Percentiles rank a stretch among this genome's conserved stretches.
These are phyloP conservation scores for Ferrisia virgata DNA, from an alignment of 2,888 invertebrate species.

Conservation along the genomic window DNA sequence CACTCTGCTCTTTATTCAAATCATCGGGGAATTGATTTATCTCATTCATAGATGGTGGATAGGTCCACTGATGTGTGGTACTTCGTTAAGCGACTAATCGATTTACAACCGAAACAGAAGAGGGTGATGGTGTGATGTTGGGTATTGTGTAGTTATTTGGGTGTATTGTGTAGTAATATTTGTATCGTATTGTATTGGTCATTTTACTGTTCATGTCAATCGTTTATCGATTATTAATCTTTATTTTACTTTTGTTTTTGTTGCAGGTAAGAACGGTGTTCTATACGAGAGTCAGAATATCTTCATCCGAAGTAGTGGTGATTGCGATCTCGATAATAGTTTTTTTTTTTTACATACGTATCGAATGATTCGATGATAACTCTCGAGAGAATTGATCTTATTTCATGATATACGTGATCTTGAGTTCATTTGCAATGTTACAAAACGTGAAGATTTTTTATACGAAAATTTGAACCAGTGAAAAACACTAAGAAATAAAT, in stretches of 20 bases:
- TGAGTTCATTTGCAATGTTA: too few relatives aligned
- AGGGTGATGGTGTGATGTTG: not conserved
- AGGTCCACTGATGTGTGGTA: not conserved
- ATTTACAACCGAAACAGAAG: not conserved
- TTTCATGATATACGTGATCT: too few relatives aligned
- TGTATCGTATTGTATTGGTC: not conserved
- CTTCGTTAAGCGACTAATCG: slow-evolving; percentile 8
- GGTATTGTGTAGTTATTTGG: not conserved
- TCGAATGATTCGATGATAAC: too few relatives aligned
- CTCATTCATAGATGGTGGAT: not conserved
- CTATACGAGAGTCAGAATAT: too few relatives aligned
- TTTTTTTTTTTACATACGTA: too few relatives aligned
- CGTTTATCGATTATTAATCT: not conserved
- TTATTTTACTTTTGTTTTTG: not conserved
- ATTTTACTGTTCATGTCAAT: not conserved
- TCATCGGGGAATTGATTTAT: slow-evolving; percentile 22
- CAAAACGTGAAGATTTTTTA: too few relatives aligned
- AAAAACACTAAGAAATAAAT: not conserved
- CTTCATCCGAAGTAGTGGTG: not conserved
- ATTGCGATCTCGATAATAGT: too few relatives aligned
- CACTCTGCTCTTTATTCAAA: not conserved
- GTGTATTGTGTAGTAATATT: too few relatives aligned
- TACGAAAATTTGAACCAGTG: too few relatives aligned
- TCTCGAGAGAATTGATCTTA: too few relatives aligned
- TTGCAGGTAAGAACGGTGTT: not conserved